Conservation (phyloP, 2,797 vertebrate species). For the Xiphorhynchus erythropygius region DNA sequence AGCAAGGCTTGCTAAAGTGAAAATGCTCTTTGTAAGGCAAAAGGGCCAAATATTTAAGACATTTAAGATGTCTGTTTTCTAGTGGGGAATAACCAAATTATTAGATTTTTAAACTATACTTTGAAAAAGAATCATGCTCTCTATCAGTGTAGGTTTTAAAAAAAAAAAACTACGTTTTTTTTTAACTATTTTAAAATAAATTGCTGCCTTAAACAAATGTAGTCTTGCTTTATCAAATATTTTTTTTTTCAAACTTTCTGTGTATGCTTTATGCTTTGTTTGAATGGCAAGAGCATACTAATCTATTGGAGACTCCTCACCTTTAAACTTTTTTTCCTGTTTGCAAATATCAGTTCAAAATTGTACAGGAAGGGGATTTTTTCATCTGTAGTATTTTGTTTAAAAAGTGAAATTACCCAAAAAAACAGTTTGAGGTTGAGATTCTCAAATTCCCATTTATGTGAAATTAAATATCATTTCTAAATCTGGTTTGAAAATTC, state of each 20-base stretch:
- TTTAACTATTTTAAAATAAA: neutral
- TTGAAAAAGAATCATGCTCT: neutral
- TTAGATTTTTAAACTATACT: neutral
- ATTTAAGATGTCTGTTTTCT: neutral
- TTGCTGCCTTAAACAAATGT: neutral
- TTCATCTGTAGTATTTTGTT: neutral
- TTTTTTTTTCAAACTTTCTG: neutral
- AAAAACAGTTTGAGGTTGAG: neutral
- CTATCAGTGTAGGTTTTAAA: neutral
- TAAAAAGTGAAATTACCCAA: neutral
- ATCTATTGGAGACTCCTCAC: neutral
- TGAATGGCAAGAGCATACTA: neutral
- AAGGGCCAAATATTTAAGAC: neutral
- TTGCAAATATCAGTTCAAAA: neutral
- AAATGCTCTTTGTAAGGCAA: neutral
- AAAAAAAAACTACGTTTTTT: neutral
- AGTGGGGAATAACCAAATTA: neutral
- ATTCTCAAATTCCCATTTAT: neutral
- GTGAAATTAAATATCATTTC: neutral
- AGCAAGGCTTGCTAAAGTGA: neutral
- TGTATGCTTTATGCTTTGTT: neutral
- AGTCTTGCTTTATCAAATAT: neutral
- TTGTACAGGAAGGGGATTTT: neutral
- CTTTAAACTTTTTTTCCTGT: neutral
- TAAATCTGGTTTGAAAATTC: neutral